These are phyloP conservation scores for Palaemon carinicauda DNA, from an alignment of 1,140 invertebrate genomes.

Conservation along the genomic window DNA sequence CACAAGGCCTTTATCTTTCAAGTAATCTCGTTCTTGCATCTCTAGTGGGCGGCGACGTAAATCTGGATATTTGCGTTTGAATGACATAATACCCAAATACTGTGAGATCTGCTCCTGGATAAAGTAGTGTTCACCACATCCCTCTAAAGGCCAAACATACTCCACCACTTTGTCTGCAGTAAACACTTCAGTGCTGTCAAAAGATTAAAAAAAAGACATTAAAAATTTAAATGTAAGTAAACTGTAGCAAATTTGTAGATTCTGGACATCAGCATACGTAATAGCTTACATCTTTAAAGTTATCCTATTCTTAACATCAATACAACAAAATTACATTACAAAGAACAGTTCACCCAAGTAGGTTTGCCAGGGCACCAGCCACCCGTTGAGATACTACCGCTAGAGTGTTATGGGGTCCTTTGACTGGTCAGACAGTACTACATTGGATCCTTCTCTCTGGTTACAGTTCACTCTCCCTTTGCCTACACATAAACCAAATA, in stretches of 20 bases:
- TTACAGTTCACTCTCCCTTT: too few relatives aligned
- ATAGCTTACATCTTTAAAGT: too few relatives aligned
- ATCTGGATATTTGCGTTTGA: slow-evolving; percentile 94
- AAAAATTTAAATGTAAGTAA: not conserved
- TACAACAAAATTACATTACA: too few relatives aligned
- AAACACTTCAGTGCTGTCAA: slow-evolving; percentile 63
- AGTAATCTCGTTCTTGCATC: slow-evolving; percentile 88
- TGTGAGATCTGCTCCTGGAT: slow-evolving; percentile 93
- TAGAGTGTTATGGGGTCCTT: too few relatives aligned
- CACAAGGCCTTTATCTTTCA: slow-evolving; percentile 84
- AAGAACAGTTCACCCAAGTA: too few relatives aligned
- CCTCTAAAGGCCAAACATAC: slow-evolving; percentile 89
- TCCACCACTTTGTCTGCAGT: slow-evolving; percentile 89
- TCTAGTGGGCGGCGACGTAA: slow-evolving; percentile 83
- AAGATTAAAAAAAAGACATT: not conserved
- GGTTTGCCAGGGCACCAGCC: too few relatives aligned
- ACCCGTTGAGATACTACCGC: too few relatives aligned
- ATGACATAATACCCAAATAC: slow-evolving; percentile 91
- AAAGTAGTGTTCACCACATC: slow-evolving; percentile 69
- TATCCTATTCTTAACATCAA: too few relatives aligned
- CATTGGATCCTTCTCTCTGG: too few relatives aligned
- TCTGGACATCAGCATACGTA: too few relatives aligned
- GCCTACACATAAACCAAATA: too few relatives aligned
- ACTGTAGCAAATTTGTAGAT: not conserved
- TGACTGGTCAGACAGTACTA: too few relatives aligned